A percentile compares a stretch with the other conserved stretches of the same genome.
phyloP scores from a whole-genome alignment of 2,113 vertebrate species.

The Ariopsis seemanni region DNA sequence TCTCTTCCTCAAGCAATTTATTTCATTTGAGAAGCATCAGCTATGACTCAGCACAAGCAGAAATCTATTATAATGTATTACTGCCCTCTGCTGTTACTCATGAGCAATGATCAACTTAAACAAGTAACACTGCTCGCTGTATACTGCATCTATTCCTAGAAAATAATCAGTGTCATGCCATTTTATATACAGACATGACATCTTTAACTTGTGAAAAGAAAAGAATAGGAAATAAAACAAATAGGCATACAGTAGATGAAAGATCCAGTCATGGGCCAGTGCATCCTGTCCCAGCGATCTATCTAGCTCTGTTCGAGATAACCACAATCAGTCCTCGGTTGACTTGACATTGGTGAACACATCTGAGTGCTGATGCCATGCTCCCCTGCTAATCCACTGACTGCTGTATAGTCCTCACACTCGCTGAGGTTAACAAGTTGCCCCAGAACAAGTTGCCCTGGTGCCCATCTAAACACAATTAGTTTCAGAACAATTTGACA shows the following conservation, averaged over 20 bases:
- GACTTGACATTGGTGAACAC: background rate
- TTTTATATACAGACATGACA: background rate
- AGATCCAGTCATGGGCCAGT: background rate
- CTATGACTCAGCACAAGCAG: conserved; percentile 39
- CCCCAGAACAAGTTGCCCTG: no score
- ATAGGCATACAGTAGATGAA: conserved; percentile 2
- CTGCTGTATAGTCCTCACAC: background rate
- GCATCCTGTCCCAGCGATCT: background rate
- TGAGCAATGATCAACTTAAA: background rate
- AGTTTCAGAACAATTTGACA: no score
- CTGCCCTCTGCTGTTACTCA: conserved; percentile 41
- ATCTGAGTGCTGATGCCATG: background rate
- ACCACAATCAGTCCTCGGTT: background rate
- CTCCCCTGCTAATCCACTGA: background rate
- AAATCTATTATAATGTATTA: conserved; percentile 1
- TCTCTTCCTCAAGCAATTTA: background rate
- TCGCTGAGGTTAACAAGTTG: background rate
- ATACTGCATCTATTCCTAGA: background rate
- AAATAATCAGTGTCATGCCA: background rate
- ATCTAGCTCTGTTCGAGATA: background rate
- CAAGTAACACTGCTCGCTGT: background rate
- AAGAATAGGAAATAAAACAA: background rate
- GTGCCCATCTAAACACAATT: no score
- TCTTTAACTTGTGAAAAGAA: background rate
- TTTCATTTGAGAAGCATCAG: conserved; percentile 1